Evolutionary conservation across 35 echinoderm and acorn worm genomes (phyloP).

Genomic region (Diadema setosum): DNA sequence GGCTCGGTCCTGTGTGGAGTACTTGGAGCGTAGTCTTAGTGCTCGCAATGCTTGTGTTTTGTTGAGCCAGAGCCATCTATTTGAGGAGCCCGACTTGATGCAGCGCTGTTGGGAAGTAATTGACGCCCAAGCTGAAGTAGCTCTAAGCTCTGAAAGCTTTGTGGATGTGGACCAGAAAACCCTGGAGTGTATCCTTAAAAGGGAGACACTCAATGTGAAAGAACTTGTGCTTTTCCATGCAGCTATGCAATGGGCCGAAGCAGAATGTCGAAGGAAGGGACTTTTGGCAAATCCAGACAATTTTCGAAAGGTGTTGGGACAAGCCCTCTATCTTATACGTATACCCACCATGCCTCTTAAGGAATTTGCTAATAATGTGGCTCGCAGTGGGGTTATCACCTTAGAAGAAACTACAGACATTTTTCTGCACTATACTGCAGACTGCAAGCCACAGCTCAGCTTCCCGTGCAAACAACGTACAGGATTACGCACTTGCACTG

Average conservation of each 20-base stretch:
- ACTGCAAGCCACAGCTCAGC: conserved; percentile 79
- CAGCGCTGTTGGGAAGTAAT: conserved; percentile 98
- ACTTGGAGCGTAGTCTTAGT: conserved; percentile 85
- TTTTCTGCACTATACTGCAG: conserved; percentile 84
- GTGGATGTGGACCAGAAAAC: conserved; percentile 87
- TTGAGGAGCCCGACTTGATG: conserved; percentile 94
- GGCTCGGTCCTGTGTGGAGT: conserved; percentile 82
- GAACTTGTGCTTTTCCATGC: conserved; percentile 96
- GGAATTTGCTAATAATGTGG: conserved; percentile 92
- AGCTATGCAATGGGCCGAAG: conserved; percentile 72
- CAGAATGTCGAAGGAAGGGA: conserved; percentile 68
- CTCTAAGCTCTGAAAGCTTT: conserved; percentile 90
- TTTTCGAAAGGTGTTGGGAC: conserved; percentile 76
- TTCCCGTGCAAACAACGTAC: conserved; percentile 64
- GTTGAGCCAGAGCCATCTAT: conserved; percentile 88
- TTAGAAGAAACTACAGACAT: conserved; percentile 92
- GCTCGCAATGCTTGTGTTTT: conserved; percentile 88
- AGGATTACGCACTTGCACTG: conserved; percentile 74
- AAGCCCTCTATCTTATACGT: conserved; percentile 80
- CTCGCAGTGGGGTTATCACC: conserved; percentile 74
- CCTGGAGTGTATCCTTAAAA: conserved; percentile 65
- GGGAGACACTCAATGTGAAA: conserved; percentile 96
- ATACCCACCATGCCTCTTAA: conserved; percentile 89
- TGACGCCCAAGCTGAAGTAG: conserved; percentile 93
- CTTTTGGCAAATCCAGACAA: conserved; percentile 74